phyloP scores from a whole-genome alignment of 2,888 invertebrate genomes.

The Cloeon dipterum region DNA sequence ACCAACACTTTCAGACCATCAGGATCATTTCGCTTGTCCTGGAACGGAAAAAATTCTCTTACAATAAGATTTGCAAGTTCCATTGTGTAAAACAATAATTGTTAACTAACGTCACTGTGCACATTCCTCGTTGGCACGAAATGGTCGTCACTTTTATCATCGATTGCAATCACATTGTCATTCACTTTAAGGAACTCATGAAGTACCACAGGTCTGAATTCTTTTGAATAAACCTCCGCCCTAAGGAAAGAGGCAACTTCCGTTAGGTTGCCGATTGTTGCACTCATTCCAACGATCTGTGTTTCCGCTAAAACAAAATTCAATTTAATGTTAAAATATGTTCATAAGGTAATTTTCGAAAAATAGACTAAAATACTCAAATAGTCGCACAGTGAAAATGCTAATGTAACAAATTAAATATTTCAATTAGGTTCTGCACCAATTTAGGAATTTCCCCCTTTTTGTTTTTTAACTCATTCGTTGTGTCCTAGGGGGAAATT shows the following conservation, averaged over 20 bases:
- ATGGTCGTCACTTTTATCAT: no score
- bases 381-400: background rate
- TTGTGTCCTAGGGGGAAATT: background rate
- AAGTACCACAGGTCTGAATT: slow-evolving; percentile 76
- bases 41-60: background rate
- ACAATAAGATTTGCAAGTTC: no score
- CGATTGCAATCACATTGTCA: slow-evolving; percentile 20
- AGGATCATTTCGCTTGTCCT: background rate
- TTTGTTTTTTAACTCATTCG: no score
- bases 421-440: background rate
- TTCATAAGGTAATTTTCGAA: no score
- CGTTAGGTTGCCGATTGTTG: slow-evolving; percentile 76
- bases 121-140: no score
- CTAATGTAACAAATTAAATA: no score
- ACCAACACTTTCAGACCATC: slow-evolving; percentile 33
- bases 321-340: background rate
- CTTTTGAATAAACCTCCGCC: slow-evolving; percentile 55
- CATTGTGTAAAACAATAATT: no score
- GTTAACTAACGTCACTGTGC: no score
- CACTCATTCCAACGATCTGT: slow-evolving; percentile 92
- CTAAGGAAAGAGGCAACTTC: slow-evolving; percentile 61
- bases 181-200: slow-evolving; percentile 64
- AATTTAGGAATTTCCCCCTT: background rate
- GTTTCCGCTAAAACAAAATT: slow-evolving; percentile 27
- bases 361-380: no score